Percentiles rank a stretch among this genome's conserved stretches.
Evolutionary conservation across 2,113 vertebrate genomes (phyloP).

Genomic region (Pandion haliaetus): DNA sequence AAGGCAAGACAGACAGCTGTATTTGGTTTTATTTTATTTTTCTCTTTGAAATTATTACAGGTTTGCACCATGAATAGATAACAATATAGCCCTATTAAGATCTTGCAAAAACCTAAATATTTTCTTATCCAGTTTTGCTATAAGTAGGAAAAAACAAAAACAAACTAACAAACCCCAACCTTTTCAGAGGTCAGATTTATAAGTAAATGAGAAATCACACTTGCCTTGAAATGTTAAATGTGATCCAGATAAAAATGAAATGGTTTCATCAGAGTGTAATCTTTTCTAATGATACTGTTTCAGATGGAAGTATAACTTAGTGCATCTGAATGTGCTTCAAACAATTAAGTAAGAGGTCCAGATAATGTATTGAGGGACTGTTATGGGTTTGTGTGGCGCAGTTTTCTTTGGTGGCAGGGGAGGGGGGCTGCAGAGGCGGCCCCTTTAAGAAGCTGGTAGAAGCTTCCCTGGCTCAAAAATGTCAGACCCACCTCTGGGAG

Average conservation of each 20-base stretch:
- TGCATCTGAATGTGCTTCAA: neutral
- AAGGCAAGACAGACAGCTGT: neutral
- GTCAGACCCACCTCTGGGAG: no score
- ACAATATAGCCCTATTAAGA: neutral
- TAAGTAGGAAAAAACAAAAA: neutral
- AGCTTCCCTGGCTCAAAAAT: no score
- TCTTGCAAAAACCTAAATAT: neutral
- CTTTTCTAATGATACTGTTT: slow-evolving; percentile 1
- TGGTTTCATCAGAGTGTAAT: neutral
- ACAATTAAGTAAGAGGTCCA: neutral
- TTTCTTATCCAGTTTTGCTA: neutral
- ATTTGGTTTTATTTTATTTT: neutral
- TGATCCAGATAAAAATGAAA: neutral
- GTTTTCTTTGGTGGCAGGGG: no score
- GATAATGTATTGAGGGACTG: neutral
- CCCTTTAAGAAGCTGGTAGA: no score
- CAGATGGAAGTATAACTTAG: neutral
- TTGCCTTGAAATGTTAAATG: neutral
- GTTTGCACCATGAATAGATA: neutral
- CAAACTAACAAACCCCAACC: neutral
- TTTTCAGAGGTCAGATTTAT: neutral
- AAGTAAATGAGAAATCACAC: neutral
- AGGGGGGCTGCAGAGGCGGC: no score
- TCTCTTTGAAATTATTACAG: neutral
- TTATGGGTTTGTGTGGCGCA: no score